These are phyloP conservation scores for Hippoglossus hippoglossus DNA, from an alignment of 2,797 vertebrate genomes.

Conservation along the genomic window DNA sequence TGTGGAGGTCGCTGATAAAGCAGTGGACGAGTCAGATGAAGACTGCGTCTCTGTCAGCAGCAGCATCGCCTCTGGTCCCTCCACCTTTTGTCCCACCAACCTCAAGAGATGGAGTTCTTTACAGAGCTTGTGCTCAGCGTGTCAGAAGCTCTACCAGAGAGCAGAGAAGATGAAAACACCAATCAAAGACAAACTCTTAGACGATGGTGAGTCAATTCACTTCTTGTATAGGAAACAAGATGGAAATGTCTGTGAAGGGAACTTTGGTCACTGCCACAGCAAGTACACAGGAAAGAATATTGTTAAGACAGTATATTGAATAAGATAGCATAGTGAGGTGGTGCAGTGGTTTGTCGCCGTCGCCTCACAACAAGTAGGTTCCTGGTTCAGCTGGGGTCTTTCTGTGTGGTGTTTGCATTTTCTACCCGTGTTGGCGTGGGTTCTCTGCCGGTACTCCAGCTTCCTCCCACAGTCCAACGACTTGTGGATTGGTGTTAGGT, in stretches of 20 bases:
- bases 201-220: constrained; percentile 56
- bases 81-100: neutral
- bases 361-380: no score
- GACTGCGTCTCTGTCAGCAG: constrained; percentile 34
- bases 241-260: neutral
- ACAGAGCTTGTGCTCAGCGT: constrained; percentile 53
- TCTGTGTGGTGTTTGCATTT: no score
- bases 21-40: constrained; percentile 26
- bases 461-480: no score
- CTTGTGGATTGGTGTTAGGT: no score
- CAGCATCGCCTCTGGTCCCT: constrained; percentile 70
- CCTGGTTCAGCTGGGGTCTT: no score
- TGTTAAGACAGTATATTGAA: no score
- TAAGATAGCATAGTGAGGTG: no score
- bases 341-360: no score
- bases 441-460: no score
- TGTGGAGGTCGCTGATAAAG: constrained; percentile 20
- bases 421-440: no score
- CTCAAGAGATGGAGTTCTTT: neutral
- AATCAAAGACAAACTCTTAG: constrained; percentile 46
- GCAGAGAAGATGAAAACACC: constrained; percentile 47
- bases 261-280: neutral
- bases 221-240: neutral
- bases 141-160: constrained; percentile 53
- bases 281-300: neutral